phyloP scores from a whole-genome alignment of 2,888 invertebrate genomes.

The Agrochola circellaris region DNA sequence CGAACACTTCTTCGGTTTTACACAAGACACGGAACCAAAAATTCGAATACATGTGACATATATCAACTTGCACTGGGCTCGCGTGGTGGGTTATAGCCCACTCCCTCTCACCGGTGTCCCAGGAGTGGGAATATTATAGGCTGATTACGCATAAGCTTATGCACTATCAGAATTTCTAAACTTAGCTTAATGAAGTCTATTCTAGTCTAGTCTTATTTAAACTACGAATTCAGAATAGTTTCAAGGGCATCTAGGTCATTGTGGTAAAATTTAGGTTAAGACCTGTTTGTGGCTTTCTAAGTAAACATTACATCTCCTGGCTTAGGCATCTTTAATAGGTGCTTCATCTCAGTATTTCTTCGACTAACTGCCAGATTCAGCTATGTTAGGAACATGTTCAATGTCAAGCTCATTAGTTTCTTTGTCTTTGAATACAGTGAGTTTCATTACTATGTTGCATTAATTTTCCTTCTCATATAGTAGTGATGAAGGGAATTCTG shows the following conservation, averaged over 20 bases:
- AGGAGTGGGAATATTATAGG: too few species aligned
- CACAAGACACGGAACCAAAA: too few species aligned
- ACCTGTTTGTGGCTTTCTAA: slow-evolving; percentile 30
- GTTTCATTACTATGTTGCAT: neutral
- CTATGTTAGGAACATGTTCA: neutral
- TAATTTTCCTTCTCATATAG: neutral
- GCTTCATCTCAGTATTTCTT: slow-evolving; percentile 36
- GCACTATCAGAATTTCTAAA: neutral
- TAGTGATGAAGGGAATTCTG: neutral
- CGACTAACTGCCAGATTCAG: slow-evolving; percentile 39
- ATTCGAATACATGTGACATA: neutral
- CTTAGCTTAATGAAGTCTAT: neutral
- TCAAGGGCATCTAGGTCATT: slow-evolving; percentile 25
- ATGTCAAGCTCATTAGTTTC: slow-evolving; percentile 8
- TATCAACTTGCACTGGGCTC: too few species aligned
- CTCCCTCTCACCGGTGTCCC: too few species aligned
- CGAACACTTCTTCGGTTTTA: neutral
- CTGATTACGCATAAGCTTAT: too few species aligned
- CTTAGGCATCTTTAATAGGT: slow-evolving; percentile 26
- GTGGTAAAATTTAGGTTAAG: slow-evolving; percentile 14
- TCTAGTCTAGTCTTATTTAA: slow-evolving; percentile 2
- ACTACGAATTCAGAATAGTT: neutral
- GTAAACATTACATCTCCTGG: slow-evolving; percentile 30
- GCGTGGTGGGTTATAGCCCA: too few species aligned
- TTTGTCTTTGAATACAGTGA: slow-evolving; percentile 1